Evolutionary conservation across 2,797 vertebrate species (phyloP), one percentile per base, ranked within the genome.

Genomic region (Sitta carolinensis): DNA sequence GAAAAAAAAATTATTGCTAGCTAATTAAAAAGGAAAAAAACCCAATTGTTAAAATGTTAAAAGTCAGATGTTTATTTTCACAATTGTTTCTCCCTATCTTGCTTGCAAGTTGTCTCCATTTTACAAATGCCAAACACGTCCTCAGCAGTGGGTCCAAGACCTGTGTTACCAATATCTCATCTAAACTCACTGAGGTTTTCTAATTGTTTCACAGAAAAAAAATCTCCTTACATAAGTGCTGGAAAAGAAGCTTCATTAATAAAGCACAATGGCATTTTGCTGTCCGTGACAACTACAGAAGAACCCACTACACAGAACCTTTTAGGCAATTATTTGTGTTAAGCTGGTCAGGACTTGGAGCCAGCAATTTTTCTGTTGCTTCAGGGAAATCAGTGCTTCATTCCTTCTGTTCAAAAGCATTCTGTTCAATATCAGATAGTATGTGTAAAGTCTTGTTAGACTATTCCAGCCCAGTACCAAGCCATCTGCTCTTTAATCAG

Each of bases 341-440:
- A 89, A 85, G 36, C 17, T 3, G 4, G 48, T 69, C 48, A 75
- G 27, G 19, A 54, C 70, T 89, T 79, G 51, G 36, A 84, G 30
- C 20, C 64, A 91, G 32, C 5, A 89, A 43, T 77, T 83, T 79
- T 93, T 84, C 57, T 75, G 38, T 81, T 86, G 34, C 57, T 91
- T 88, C 52, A 80, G 42, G 18, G 45, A 67, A 83, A 59, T 45
- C 45, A 80, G 20, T 48, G 10, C 50, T 80, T 70, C 48, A 63
- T 45, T 64, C 13, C 26, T 87, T 9, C 40, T 77, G 48, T 80
- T 78, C 69, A 72, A 78, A 87, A 81, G 3, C 8, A 5, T 74
- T 75, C 38, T 55, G 34, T 81, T 88, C 66, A 62, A 18, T 64
- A 58, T 52, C 30, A 90, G 62, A 88, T 72, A 64, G n/a, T n/a